phyloP scores from a whole-genome alignment of 2,888 invertebrate genomes.

The Lasioglossum calceatum region DNA sequence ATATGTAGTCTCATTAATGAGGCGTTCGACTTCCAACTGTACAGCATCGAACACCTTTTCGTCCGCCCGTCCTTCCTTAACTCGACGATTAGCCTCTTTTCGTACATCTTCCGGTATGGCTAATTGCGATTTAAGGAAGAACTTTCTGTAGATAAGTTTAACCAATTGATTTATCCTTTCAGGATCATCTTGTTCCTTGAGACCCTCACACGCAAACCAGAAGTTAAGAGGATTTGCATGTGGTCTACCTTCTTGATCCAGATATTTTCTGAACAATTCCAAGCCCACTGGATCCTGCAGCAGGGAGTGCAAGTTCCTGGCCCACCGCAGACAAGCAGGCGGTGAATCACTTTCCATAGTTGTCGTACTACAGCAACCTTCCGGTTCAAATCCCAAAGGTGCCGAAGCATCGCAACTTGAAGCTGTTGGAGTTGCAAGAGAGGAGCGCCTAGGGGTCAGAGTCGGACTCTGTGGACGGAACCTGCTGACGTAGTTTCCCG shows the following conservation, averaged over 20 bases:
- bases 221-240: constrained; percentile 94
- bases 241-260: constrained; percentile 91
- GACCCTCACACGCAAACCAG: constrained; percentile 97
- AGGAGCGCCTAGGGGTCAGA: constrained; percentile 84
- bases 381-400: constrained; percentile 86
- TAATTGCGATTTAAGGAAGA: constrained; percentile 92
- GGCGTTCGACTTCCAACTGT: constrained; percentile 92
- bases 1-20: constrained; percentile 95
- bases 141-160: constrained; percentile 92
- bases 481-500: constrained; percentile 80
- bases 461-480: constrained; percentile 83
- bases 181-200: constrained; percentile 91
- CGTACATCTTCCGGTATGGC: constrained; percentile 93
- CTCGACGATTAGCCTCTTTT: constrained; percentile 90
- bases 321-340: constrained; percentile 95
- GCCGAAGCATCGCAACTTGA: constrained; percentile 83
- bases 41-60: constrained; percentile 94
- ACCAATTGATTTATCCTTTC: constrained; percentile 91
- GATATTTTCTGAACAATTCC: constrained; percentile 93
- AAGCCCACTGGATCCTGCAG: constrained; percentile 95
- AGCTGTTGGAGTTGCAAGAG: constrained; percentile 78
- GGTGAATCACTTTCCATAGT: constrained; percentile 84
- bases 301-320: constrained; percentile 92
- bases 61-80: constrained; percentile 90
- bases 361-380: constrained; percentile 85